phyloP scores from a whole-genome alignment of 2,888 invertebrate species.

The Drosophila leonis region DNA sequence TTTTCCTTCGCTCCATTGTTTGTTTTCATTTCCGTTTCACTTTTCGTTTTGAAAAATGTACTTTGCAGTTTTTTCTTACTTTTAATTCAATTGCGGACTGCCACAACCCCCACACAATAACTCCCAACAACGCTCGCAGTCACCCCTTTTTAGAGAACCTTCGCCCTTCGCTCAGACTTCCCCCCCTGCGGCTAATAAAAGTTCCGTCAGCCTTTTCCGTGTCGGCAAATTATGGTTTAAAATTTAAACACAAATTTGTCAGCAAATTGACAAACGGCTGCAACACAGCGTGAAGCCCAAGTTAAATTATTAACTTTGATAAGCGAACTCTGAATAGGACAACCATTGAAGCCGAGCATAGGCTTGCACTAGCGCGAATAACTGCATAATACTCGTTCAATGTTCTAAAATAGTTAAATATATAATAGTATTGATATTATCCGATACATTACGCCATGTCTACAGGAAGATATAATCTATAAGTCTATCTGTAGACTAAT shows the following conservation, averaged over 20 bases:
- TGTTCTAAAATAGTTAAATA: too few species aligned
- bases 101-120: slow-evolving; percentile 52
- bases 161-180: slow-evolving; percentile 10
- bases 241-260: slow-evolving; percentile 75
- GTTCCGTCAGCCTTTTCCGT: slow-evolving; percentile 43
- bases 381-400: too few species aligned
- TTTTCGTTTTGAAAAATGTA: slow-evolving; percentile 73
- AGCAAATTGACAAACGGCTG: slow-evolving; percentile 36
- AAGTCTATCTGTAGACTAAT: too few species aligned
- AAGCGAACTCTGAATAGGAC: background rate
- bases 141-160: slow-evolving; percentile 54
- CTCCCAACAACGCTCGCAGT: slow-evolving; percentile 16
- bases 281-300: slow-evolving; percentile 7
- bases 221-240: slow-evolving; percentile 64
- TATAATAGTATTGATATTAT: too few species aligned
- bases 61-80: slow-evolving; percentile 35
- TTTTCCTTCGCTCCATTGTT: slow-evolving; percentile 71
- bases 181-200: slow-evolving; percentile 68
- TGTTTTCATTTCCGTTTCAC: slow-evolving; percentile 78
- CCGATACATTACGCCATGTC: too few species aligned
- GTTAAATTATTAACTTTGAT: slow-evolving; percentile 8
- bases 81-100: slow-evolving; percentile 74
- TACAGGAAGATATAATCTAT: background rate
- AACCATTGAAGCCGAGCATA: background rate
- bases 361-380: too few species aligned